phyloP scores from a whole-genome alignment of 2,113 vertebrate species.

The Hyaena hyaena region DNA sequence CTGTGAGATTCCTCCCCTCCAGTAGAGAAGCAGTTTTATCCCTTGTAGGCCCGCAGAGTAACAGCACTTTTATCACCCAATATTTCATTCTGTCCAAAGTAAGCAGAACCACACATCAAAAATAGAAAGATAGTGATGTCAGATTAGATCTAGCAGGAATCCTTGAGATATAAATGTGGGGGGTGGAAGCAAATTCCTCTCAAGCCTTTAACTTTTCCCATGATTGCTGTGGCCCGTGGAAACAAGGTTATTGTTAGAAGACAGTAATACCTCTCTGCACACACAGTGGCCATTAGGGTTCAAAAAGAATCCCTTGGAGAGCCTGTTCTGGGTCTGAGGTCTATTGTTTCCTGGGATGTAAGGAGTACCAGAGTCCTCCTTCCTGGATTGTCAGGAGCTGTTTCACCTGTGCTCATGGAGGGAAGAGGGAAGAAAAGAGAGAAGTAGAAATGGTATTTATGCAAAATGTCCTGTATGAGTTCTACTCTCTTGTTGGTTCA shows the following conservation, averaged over 20 bases:
- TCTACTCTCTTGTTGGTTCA: not conserved
- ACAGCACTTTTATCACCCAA: not conserved
- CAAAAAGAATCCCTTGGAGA: not conserved
- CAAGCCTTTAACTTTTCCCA: not conserved
- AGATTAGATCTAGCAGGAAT: not conserved
- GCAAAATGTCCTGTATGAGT: not conserved
- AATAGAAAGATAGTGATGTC: not conserved
- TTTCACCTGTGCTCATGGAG: not conserved
- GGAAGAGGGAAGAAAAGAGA: not conserved
- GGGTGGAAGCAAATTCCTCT: not conserved
- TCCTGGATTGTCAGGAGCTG: not conserved
- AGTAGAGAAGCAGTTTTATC: not conserved
- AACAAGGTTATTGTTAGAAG: not conserved
- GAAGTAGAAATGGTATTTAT: not conserved
- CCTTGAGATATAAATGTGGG: not conserved
- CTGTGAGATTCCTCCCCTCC: not conserved
- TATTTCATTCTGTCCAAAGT: not conserved
- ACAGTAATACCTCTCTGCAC: not conserved
- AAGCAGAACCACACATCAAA: not conserved
- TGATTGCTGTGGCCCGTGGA: not conserved
- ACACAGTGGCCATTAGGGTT: too few species aligned
- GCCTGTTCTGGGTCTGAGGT: not conserved
- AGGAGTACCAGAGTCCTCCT: not conserved
- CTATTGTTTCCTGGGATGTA: not conserved
- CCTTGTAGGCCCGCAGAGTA: not conserved